These are phyloP conservation scores for Quadriops clusia DNA, from an alignment of 2,888 invertebrate genomes.

Conservation along the genomic window DNA sequence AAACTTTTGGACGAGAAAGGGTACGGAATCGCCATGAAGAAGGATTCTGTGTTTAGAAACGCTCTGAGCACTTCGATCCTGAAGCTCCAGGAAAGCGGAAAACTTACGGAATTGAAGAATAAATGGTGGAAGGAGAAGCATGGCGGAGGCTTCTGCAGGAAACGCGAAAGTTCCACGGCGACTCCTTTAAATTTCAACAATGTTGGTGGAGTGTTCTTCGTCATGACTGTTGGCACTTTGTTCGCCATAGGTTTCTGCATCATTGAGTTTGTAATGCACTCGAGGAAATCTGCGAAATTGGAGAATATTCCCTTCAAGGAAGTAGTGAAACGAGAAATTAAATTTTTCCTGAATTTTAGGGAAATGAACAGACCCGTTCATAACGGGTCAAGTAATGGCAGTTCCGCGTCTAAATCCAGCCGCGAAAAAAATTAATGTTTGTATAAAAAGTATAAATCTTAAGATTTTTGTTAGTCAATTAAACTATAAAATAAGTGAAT, in stretches of 20 bases:
- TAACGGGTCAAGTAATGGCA: too few species aligned
- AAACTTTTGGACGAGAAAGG: constrained; percentile 70
- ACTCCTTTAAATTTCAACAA: constrained; percentile 62
- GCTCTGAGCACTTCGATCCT: constrained; percentile 69
- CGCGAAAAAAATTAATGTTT: too few species aligned
- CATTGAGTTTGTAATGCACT: constrained; percentile 49
- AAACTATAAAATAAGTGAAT: too few species aligned
- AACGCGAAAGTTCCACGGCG: constrained; percentile 26
- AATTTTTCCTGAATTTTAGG: constrained; percentile 58
- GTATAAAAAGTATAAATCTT: too few species aligned
- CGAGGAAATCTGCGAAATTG: constrained; percentile 17
- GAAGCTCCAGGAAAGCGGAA: constrained; percentile 74
- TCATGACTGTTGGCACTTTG: constrained; percentile 54
- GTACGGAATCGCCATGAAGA: constrained; percentile 77
- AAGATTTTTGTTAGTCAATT: too few species aligned
- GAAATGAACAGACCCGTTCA: constrained; percentile 57
- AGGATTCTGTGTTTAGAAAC: constrained; percentile 42
- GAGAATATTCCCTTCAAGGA: constrained; percentile 49
- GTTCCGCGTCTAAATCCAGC: too few species aligned
- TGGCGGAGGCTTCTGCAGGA: constrained; percentile 45
- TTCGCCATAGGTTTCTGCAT: constrained; percentile 56
- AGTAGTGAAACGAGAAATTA: constrained; percentile 57
- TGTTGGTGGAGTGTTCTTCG: constrained; percentile 75
- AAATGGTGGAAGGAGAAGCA: constrained; percentile 86
- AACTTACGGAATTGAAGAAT: constrained; percentile 63